Percentiles rank a stretch among this genome's conserved stretches.
Evolutionary conservation across 2,888 invertebrate genomes (phyloP).

Genomic region (Lepeophtheirus nordmannii): DNA sequence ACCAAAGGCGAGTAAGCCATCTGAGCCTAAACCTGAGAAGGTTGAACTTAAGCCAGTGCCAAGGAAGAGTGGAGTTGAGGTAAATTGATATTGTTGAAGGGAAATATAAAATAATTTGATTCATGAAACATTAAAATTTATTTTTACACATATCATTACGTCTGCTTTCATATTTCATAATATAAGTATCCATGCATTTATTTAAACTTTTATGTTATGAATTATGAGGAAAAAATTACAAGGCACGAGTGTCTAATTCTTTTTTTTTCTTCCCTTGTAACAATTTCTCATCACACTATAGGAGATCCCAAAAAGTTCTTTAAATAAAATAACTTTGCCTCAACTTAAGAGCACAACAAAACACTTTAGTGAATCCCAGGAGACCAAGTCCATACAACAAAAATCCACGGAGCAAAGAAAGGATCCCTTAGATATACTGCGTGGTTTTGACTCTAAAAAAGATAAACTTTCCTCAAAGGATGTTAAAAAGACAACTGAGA

Average conservation of each 20-base stretch:
- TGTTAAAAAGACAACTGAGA: no score
- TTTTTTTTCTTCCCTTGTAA: background rate
- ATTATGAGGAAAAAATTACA: no score
- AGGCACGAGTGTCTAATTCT: background rate
- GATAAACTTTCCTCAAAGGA: no score
- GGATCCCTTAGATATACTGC: no score
- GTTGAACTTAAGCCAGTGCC: conserved; percentile 21
- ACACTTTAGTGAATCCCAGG: background rate
- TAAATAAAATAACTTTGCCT: background rate
- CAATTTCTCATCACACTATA: background rate
- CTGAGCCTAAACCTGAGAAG: background rate
- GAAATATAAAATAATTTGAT: background rate
- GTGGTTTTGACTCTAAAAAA: no score
- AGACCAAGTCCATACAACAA: no score
- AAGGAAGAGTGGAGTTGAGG: conserved; percentile 20
- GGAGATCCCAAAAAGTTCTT: background rate
- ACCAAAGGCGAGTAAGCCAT: conserved; percentile 7
- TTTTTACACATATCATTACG: no score
- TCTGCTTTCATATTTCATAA: no score
- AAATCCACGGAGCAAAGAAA: no score
- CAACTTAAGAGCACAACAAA: background rate
- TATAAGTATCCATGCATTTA: no score
- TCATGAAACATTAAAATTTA: no score
- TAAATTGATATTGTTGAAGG: conserved; percentile 1
- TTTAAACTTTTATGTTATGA: no score